Conservation (phyloP, 2,888 invertebrate genomes). For the Xestia sexstrigata region DNA sequence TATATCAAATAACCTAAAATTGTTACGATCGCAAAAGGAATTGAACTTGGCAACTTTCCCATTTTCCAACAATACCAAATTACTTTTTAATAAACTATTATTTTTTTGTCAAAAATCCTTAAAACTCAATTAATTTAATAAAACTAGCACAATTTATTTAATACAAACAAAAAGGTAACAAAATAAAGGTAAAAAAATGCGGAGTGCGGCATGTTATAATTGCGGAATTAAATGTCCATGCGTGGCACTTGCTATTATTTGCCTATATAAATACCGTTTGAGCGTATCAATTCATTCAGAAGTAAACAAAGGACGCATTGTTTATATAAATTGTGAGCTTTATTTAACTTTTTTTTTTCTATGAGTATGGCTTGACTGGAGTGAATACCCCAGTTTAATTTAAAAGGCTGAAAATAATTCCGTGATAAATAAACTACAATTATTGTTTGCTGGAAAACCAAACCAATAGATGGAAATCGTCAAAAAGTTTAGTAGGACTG, state of each 20-base stretch:
- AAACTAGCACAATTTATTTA: neutral
- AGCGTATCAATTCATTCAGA: neutral
- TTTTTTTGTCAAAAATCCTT: no score
- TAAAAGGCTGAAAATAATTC: neutral
- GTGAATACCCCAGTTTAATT: neutral
- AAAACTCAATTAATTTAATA: neutral
- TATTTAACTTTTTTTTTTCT: no score
- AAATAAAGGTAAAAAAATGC: no score
- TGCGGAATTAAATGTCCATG: neutral
- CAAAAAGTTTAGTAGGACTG: neutral
- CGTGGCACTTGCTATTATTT: neutral
- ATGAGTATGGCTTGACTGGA: neutral
- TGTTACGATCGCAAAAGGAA: no score
- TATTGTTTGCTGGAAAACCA: neutral
- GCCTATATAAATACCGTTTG: neutral
- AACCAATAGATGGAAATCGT: neutral
- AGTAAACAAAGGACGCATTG: neutral
- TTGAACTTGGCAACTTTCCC: neutral
- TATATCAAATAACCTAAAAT: neutral
- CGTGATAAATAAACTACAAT: neutral
- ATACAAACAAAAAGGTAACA: neutral
- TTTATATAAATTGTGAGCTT: neutral
- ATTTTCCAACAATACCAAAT: neutral
- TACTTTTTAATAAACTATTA: no score
- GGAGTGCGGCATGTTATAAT: no score